Percentiles rank a stretch among this genome's conserved stretches.
These are phyloP conservation scores for Echiichthys vipera DNA, from an alignment of 2,797 vertebrate genomes.

Conservation along the genomic window DNA sequence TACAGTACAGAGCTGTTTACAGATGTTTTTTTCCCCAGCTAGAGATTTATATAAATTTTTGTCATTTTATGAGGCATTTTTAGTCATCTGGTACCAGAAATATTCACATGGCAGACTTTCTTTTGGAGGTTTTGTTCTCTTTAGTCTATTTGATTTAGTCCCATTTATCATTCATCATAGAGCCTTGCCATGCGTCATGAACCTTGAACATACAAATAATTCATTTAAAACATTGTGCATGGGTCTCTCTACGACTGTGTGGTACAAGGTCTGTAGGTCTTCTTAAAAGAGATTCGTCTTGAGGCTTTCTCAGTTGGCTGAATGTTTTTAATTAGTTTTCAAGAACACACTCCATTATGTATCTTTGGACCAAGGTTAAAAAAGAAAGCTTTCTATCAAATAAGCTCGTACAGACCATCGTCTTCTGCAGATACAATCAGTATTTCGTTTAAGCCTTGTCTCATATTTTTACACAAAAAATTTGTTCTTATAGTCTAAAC, in stretches of 20 bases:
- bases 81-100: neutral
- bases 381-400: slow-evolving; percentile 25
- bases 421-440: neutral
- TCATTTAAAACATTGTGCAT: slow-evolving; percentile 36
- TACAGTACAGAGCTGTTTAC: slow-evolving; percentile 2
- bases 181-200: slow-evolving; percentile 34
- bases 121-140: slow-evolving; percentile 22
- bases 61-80: slow-evolving; percentile 16
- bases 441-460: neutral
- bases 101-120: slow-evolving; percentile 17
- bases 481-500: neutral
- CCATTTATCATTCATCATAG: slow-evolving; percentile 47
- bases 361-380: neutral
- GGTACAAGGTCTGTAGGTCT: slow-evolving; percentile 12
- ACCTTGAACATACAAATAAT: slow-evolving; percentile 54
- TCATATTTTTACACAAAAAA: neutral
- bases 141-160: slow-evolving; percentile 22
- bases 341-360: slow-evolving; percentile 2
- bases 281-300: slow-evolving; percentile 12
- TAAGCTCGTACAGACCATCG: neutral
- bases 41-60: neutral
- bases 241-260: slow-evolving; percentile 28
- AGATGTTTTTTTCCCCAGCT: neutral
- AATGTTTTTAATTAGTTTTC: slow-evolving; percentile 27
- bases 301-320: slow-evolving; percentile 3